These are phyloP conservation scores for Lutjanus campechanus DNA, from an alignment of 2,797 vertebrate genomes.

Conservation along the genomic window DNA sequence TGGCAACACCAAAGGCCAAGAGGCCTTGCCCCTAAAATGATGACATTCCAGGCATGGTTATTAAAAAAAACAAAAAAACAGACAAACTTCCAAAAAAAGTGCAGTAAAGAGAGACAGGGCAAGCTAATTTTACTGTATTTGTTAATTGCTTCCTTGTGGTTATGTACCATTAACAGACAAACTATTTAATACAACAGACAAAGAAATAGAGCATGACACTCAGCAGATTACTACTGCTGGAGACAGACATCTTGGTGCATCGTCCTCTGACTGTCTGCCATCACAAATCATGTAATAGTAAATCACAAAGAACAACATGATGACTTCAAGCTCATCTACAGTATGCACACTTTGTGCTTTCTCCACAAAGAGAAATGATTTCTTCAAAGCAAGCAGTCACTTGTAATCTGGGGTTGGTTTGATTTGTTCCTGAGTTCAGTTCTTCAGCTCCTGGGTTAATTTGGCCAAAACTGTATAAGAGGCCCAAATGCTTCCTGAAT, in stretches of 20 bases:
- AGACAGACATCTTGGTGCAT: constrained; percentile 1
- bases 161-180: not conserved
- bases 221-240: constrained; percentile 1
- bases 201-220: constrained; percentile 9
- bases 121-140: not conserved
- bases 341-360: no score
- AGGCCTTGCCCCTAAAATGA: no score
- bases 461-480: not conserved
- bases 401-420: not conserved
- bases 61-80: not conserved
- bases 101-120: not conserved
- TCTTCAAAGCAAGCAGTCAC: not conserved
- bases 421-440: not conserved
- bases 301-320: not conserved
- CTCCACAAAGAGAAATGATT: no score
- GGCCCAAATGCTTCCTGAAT: not conserved
- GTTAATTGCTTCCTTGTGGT: constrained; percentile 2
- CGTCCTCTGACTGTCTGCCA: not conserved
- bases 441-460: not conserved
- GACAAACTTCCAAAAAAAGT: not conserved
- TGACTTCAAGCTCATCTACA: not conserved
- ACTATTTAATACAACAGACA: not conserved
- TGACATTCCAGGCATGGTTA: no score
- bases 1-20: no score
- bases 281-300: not conserved